Evolutionary conservation across 1,140 invertebrate species (phyloP), one percentile per base, ranked within the genome.

Genomic region (Drosophila nebulosa): DNA sequence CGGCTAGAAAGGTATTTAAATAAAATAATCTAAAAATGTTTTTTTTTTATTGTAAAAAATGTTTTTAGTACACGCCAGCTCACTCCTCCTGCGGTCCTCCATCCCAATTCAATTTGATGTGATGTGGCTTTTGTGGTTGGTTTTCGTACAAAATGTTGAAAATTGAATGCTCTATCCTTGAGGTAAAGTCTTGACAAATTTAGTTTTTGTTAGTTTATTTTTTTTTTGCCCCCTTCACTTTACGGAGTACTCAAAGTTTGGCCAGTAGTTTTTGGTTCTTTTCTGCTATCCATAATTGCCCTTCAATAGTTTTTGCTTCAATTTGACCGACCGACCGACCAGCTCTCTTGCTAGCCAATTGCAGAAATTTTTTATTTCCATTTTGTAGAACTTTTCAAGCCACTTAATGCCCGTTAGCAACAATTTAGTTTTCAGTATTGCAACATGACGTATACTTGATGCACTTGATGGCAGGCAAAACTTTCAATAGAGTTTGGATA

Each of bases 321-420:
- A 59, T 64, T 42, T n/a, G 32, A 35, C 39, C 66, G 51, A 61
- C 53, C 42, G 32, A 35, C 39, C 66, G 51, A 61, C 53, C 42
- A 46, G 0, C 53, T 72, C 70, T 6, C 53, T 59, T 3, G n/a
- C 39, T 46, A 30, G 32, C 52, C 52, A 55, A 32, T 55, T 55
- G 7, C 3, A 55, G 16, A 3, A 16, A 32, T 55, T 55, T 55
- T 70, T 61, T 70, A 16, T 30, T 30, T 30, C 1, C 16, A 46
- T 35, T 26, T 76, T 72, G 26, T 68, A 64, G 69, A 73, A 69
- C 46, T 76, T 73, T 68, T 64, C 39, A 64, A 64, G 68, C 56
- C 69, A 73, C 74, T 76, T 73, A 76, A 69, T 76, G 69, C 63
- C 74, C 69, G 56, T 69, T 76, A 61, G 74, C 69, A 76, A 64